A percentile compares a stretch with the other conserved stretches of the same genome.
These are phyloP conservation scores for Hylaeus anthracinus DNA, from an alignment of 1,140 invertebrate genomes.

Conservation along the genomic window DNA sequence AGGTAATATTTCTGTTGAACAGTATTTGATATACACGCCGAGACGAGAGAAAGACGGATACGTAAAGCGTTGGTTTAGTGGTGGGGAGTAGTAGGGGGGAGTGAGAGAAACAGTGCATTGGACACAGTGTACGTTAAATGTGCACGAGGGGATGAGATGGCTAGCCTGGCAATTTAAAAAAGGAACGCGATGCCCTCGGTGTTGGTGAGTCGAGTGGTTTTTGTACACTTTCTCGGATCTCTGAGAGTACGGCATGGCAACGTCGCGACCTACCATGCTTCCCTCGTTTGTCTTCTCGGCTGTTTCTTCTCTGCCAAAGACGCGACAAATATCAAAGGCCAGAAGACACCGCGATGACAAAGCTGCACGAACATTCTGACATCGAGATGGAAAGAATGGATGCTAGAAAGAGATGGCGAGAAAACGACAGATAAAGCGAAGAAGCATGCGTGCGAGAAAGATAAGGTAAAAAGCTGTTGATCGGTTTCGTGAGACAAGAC, in stretches of 20 bases:
- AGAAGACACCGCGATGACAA: constrained; percentile 44
- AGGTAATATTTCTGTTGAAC: constrained; percentile 42
- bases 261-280: constrained; percentile 64
- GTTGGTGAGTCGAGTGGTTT: constrained; percentile 54
- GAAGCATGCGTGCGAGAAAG: constrained; percentile 30
- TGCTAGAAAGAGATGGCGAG: constrained; percentile 3
- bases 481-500: constrained; percentile 9
- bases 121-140: constrained; percentile 29
- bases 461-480: constrained; percentile 10
- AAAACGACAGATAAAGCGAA: constrained; percentile 14
- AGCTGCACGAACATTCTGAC: constrained; percentile 26
- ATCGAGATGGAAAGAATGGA: constrained; percentile 26
- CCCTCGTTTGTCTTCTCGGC: constrained; percentile 49
- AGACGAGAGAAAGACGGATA: not conserved
- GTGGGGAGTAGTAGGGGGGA: not conserved
- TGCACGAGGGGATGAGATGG: constrained; percentile 35
- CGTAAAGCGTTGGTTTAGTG: too few species aligned
- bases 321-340: constrained; percentile 54
- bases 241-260: constrained; percentile 69
- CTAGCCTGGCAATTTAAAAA: constrained; percentile 49
- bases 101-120: not conserved
- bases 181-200: constrained; percentile 51
- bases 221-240: constrained; percentile 58
- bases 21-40: constrained; percentile 12
- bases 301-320: constrained; percentile 51